A percentile compares a stretch with the other conserved stretches of the same genome.
phyloP scores from a whole-genome alignment of 2,888 invertebrate species.

The Biston stratarius region DNA sequence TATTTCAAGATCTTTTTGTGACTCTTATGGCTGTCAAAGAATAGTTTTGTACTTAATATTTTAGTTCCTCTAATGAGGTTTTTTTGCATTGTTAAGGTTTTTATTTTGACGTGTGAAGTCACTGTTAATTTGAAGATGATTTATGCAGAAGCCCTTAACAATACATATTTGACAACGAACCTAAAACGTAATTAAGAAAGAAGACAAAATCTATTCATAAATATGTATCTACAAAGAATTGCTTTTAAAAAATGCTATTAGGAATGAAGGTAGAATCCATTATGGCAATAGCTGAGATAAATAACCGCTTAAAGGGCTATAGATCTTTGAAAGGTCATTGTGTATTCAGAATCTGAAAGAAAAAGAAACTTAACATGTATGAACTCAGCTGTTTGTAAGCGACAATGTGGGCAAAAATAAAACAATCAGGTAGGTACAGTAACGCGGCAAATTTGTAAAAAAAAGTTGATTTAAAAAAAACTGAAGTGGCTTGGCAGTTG shows the following conservation, averaged over 20 bases:
- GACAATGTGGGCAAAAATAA: too few relatives aligned
- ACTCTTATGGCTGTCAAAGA: not conserved
- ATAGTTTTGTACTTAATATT: not conserved
- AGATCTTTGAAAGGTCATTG: not conserved
- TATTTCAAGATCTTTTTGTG: not conserved
- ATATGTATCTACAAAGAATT: too few relatives aligned
- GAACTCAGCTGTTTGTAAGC: too few relatives aligned
- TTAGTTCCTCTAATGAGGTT: not conserved
- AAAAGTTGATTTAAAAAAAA: too few relatives aligned
- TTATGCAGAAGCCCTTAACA: conserved; percentile 1
- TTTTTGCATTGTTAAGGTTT: not conserved
- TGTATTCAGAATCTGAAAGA: not conserved
- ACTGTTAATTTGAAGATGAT: not conserved
- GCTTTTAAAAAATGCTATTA: too few relatives aligned
- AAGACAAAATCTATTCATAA: not conserved
- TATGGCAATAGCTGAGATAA: not conserved
- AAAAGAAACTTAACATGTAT: not conserved
- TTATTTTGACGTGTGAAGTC: not conserved
- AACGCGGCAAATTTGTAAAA: too few relatives aligned
- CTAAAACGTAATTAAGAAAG: not conserved
- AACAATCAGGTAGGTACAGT: too few relatives aligned
- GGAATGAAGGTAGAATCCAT: too few relatives aligned
- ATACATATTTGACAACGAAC: not conserved
- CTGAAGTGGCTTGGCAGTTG: too few relatives aligned
- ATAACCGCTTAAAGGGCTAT: not conserved